phyloP scores from a whole-genome alignment of 2,888 invertebrate species.

The Drosophila melanocephala region DNA sequence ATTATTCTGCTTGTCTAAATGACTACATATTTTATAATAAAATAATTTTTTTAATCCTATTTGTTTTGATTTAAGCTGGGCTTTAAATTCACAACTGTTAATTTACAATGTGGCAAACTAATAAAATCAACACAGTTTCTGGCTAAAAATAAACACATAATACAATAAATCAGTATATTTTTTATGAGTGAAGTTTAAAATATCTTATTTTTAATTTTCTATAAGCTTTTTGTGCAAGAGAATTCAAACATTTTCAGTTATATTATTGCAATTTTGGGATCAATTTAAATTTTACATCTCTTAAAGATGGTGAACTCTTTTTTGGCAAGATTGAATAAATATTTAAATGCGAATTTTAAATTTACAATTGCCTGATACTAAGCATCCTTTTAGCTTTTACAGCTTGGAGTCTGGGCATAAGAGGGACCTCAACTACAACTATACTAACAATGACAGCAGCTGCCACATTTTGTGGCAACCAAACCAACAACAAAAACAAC shows the following conservation, averaged over 20 bases:
- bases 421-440: neutral
- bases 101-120: neutral
- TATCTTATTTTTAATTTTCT: neutral
- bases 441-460: constrained; percentile 42
- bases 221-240: too few relatives aligned
- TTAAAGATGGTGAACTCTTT: neutral
- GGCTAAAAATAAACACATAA: neutral
- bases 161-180: neutral
- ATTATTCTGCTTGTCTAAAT: neutral
- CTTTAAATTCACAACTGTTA: neutral
- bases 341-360: neutral
- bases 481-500: constrained; percentile 37
- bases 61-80: neutral
- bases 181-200: neutral
- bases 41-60: neutral
- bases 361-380: neutral
- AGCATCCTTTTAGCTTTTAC: neutral
- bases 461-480: constrained; percentile 27
- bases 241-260: neutral
- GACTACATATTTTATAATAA: neutral
- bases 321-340: neutral
- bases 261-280: neutral
- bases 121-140: neutral
- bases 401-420: neutral
- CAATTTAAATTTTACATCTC: too few relatives aligned